Evolutionary conservation across 2,888 invertebrate genomes (phyloP), one percentile per base, ranked within the genome.

Genomic region (Masnerella sp.): DNA sequence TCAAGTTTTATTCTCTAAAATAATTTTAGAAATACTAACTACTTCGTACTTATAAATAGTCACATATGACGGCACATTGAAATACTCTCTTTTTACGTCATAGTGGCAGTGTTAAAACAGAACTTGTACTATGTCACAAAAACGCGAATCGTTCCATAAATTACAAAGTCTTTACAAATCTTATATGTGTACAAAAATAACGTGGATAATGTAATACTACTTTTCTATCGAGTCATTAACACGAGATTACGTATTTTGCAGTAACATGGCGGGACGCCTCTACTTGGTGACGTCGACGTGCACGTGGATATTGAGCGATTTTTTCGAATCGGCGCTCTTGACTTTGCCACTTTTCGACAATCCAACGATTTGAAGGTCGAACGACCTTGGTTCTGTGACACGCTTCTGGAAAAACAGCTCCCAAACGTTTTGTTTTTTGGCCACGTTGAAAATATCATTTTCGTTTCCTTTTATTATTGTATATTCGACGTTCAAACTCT

Each of bases 351-450:
- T 86, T 85, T 34, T 77, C 74, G 20, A 80, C 67, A 83, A 83
- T 25, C 90, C 91, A 49, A 89, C 88, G n/a, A 92, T 90, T 43
- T 90, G 88, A 62, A 92, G 80, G 40, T 90, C 88, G 83, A 91
- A 92, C 5, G 88, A 87, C 1, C 88, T 90, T 0, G 90, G 88
- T 34, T 87, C 84, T 79, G 90, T 89, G 32, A 91, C 84, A 68
- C 91, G 88, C 74, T 89, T 88, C 52, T 88, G 88, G 86, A 92
- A 92, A 79, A 91, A 91, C 14, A 92, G 83, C 0, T 90, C 90
- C 90, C 90, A 91, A 2, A 91, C 88, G 2, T 90, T 91, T 79
- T 89, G 88, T 73, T 89, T 90, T 74, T 89, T 88, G 5, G 89
- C 85, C 80, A 92, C 85, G 75, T 91, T 90, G 80, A 92, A 91